Conservation (phyloP, 2,888 invertebrate genomes). For the Pediacus dermestoides region DNA sequence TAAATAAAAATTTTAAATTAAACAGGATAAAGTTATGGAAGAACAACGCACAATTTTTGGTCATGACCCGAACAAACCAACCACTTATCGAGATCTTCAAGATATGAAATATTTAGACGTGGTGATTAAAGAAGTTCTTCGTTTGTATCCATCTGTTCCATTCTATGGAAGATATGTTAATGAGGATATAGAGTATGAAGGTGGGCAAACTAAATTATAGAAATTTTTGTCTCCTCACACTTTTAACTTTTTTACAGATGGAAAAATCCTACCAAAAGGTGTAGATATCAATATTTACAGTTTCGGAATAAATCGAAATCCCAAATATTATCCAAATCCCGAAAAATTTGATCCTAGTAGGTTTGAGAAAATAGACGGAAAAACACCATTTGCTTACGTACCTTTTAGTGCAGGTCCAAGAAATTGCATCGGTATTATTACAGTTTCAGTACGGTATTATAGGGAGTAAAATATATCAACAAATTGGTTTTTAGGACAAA, state of each 20-base stretch:
- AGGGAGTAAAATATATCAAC: too few relatives aligned
- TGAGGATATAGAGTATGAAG: too few relatives aligned
- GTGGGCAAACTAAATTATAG: too few relatives aligned
- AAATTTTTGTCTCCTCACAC: too few relatives aligned
- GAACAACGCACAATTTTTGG: constrained; percentile 45
- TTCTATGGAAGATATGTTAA: constrained; percentile 32
- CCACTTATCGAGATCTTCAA: constrained; percentile 35
- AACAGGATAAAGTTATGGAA: constrained; percentile 35
- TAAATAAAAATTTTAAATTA: too few relatives aligned
- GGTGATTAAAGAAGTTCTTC: constrained; percentile 39
- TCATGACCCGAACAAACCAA: constrained; percentile 21
- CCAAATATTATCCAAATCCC: constrained; percentile 9
- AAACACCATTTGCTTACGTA: constrained; percentile 10
- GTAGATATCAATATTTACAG: neutral
- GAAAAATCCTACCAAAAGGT: constrained; percentile 1
- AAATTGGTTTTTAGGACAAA: constrained; percentile 10
- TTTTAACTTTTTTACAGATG: constrained; percentile 6
- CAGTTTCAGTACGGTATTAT: too few relatives aligned
- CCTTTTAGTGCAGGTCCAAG: constrained; percentile 17
- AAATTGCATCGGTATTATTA: constrained; percentile 17
- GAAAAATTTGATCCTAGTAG: constrained; percentile 10
- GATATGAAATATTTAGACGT: constrained; percentile 41
- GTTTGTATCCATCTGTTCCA: constrained; percentile 40
- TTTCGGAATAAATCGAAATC: constrained; percentile 7
- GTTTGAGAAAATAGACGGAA: constrained; percentile 11